Evolutionary conservation across 1,140 invertebrate species (phyloP).

Genomic region (Penaeus japonicus): DNA sequence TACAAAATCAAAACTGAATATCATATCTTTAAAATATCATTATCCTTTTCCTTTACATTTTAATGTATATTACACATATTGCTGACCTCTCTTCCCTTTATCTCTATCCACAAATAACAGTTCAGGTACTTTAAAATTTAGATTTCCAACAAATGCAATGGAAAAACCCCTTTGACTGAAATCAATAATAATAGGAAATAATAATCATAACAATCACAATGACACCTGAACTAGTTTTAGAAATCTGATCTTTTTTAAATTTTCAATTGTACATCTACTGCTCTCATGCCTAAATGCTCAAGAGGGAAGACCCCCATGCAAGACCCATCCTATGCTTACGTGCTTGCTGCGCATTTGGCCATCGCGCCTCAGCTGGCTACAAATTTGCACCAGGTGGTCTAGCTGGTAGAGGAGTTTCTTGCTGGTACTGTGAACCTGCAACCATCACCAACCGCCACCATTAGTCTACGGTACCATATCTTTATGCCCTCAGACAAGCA

Average conservation of each 20-base stretch:
- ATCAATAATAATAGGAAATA: neutral
- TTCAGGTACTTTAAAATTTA: too few species aligned
- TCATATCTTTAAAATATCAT: too few species aligned
- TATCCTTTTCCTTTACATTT: too few species aligned
- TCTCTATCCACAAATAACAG: too few species aligned
- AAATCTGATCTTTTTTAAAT: neutral
- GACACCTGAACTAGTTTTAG: neutral
- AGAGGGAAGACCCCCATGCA: slow-evolving; percentile 23
- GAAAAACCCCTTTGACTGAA: too few species aligned
- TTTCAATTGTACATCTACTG: slow-evolving; percentile 8
- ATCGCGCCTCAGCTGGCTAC: slow-evolving; percentile 84
- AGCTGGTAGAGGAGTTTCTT: slow-evolving; percentile 95
- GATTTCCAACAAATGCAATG: too few species aligned
- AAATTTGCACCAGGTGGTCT: slow-evolving; percentile 94
- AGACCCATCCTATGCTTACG: slow-evolving; percentile 68
- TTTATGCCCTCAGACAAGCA: neutral
- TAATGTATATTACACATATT: too few species aligned
- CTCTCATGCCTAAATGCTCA: neutral
- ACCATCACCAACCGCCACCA: slow-evolving; percentile 51
- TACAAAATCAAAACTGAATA: too few species aligned
- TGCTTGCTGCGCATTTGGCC: slow-evolving; percentile 73
- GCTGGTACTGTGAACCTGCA: slow-evolving; percentile 91
- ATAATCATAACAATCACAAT: neutral
- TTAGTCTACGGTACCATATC: neutral
- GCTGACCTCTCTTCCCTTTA: too few species aligned